Evolutionary conservation across 2,113 vertebrate genomes (phyloP).

Genomic region (Mus spicilegus): DNA sequence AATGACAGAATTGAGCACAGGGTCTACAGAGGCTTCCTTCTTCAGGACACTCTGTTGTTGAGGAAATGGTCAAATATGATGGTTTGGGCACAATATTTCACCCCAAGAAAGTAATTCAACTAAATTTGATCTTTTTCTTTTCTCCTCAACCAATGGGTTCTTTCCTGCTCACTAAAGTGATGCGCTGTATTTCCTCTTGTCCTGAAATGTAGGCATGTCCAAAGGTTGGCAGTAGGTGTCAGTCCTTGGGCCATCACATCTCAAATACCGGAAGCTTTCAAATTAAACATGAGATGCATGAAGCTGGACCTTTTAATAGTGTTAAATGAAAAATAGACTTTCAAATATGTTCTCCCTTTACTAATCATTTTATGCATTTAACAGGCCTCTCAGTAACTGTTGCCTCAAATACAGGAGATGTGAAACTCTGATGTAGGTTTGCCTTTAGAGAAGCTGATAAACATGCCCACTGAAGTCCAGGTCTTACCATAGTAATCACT

Average conservation of each 20-base stretch:
- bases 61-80: neutral
- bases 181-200: neutral
- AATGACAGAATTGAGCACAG: neutral
- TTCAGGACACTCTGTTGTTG: neutral
- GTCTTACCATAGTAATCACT: neutral
- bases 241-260: neutral
- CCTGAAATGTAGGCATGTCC: neutral
- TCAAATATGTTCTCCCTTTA: neutral
- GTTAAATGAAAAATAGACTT: neutral
- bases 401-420: slow-evolving; percentile 5
- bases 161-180: neutral
- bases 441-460: slow-evolving; percentile 47
- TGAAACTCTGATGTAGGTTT: slow-evolving; percentile 43
- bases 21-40: neutral
- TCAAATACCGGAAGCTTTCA: too few relatives aligned
- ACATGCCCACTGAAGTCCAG: neutral
- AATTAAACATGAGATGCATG: neutral
- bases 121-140: neutral
- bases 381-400: neutral
- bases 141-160: neutral
- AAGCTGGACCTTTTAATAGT: slow-evolving; percentile 10
- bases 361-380: neutral
- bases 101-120: neutral
- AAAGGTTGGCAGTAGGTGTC: neutral
- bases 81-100: neutral